Evolutionary conservation across 2,888 invertebrate genomes (phyloP).

Genomic region (Drepanosiphum platanoidis): DNA sequence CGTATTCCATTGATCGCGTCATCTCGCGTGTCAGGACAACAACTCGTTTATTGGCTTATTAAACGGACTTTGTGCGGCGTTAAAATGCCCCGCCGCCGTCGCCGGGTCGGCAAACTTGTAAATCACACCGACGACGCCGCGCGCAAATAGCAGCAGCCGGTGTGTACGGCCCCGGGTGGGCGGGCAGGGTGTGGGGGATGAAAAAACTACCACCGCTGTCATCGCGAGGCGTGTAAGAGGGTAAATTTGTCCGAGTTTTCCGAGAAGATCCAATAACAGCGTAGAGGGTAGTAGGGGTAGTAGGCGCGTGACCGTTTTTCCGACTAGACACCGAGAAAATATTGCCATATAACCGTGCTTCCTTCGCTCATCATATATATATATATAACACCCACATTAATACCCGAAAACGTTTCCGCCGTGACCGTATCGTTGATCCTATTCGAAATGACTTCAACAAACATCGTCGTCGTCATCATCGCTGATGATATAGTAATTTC

Average conservation of each 20-base stretch:
- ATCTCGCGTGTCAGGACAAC: conserved; percentile 55
- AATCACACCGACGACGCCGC: conserved; percentile 31
- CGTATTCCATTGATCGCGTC: conserved; percentile 60
- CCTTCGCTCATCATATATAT: neutral
- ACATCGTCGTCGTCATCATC: conserved; percentile 6
- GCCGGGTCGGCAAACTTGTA: conserved; percentile 60
- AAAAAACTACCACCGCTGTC: conserved; percentile 44
- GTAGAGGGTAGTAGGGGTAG: neutral
- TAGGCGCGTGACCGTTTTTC: conserved; percentile 59
- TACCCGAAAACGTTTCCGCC: conserved; percentile 43
- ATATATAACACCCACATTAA: conserved; percentile 40
- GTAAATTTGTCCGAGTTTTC: conserved; percentile 60
- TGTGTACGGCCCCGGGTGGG: neutral
- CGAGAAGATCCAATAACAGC: conserved; percentile 38
- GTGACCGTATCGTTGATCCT: conserved; percentile 13
- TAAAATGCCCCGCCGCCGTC: no score
- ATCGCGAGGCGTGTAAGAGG: conserved; percentile 46
- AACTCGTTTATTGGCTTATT: conserved; percentile 62
- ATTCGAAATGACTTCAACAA: conserved; percentile 42
- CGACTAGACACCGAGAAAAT: conserved; percentile 56
- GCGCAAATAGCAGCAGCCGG: conserved; percentile 41
- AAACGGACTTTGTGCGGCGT: conserved; percentile 57
- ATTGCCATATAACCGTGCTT: conserved; percentile 45
- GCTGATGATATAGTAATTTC: neutral
- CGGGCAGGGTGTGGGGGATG: neutral